Conservation (phyloP, 2,113 vertebrate genomes). For the Epinephelus fuscoguttatus region DNA sequence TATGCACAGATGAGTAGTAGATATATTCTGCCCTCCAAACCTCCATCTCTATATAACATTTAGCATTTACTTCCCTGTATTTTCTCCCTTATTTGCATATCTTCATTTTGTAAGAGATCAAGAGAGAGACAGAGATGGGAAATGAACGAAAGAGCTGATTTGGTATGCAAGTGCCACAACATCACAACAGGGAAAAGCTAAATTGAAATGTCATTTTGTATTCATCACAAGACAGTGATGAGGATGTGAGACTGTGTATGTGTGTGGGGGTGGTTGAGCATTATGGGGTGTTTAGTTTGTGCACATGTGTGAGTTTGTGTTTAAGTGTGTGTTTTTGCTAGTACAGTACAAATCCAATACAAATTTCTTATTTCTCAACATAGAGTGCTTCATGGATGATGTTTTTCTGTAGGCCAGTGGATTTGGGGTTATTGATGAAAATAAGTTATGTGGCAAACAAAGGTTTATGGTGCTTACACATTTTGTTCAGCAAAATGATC, state of each 20-base stretch:
- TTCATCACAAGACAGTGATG: conserved; percentile 45
- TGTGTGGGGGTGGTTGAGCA: not conserved
- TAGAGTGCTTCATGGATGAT: too few species aligned
- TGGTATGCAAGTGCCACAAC: conserved; percentile 48
- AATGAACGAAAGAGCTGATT: conserved; percentile 57
- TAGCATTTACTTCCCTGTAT: not conserved
- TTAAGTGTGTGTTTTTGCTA: not conserved
- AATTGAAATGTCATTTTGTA: conserved; percentile 73
- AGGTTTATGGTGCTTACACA: too few species aligned
- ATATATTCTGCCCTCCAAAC: conserved; percentile 8
- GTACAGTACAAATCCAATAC: not conserved
- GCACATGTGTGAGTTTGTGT: not conserved
- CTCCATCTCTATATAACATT: conserved; percentile 19
- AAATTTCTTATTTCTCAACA: conserved; percentile 5
- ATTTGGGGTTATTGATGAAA: too few species aligned
- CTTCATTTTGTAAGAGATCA: conserved; percentile 47
- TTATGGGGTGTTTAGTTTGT: conserved; percentile 25
- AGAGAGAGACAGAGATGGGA: conserved; percentile 26
- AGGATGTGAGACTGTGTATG: not conserved
- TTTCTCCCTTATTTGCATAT: conserved; percentile 47
- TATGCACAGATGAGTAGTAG: conserved; percentile 5
- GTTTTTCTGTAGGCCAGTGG: too few species aligned
- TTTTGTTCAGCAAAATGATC: too few species aligned
- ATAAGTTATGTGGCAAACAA: too few species aligned
- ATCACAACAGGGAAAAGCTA: conserved; percentile 61